Evolutionary conservation across 2,113 vertebrate species (phyloP).

Genomic region (Mormoops blainvillei): DNA sequence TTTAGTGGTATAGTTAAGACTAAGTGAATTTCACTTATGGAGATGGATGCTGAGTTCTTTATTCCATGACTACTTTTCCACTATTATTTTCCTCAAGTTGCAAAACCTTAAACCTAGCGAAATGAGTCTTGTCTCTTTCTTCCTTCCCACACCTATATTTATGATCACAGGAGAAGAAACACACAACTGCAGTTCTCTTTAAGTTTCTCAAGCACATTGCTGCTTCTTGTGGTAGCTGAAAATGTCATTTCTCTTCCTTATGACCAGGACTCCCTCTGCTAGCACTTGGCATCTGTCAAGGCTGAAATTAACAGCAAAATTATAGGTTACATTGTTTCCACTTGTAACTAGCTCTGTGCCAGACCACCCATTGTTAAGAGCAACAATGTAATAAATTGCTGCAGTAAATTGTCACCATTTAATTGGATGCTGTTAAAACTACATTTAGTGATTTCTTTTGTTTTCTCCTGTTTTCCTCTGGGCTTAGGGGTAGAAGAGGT

Average conservation of each 20-base stretch:
- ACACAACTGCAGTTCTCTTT: background rate
- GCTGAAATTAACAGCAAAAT: background rate
- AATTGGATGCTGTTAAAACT: background rate
- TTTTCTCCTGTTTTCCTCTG: background rate
- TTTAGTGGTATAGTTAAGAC: background rate
- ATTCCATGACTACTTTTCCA: background rate
- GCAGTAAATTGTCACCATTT: background rate
- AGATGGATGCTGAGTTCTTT: background rate
- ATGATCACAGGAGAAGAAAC: background rate
- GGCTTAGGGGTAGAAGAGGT: background rate
- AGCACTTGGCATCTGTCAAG: background rate
- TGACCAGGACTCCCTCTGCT: background rate
- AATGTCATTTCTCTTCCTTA: background rate
- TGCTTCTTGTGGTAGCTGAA: background rate
- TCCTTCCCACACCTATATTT: background rate
- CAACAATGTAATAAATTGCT: conserved; percentile 22
- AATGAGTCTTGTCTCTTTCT: background rate
- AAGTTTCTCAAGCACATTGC: background rate
- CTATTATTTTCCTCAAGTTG: background rate
- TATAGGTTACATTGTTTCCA: background rate
- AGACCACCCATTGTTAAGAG: background rate
- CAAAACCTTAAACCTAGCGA: background rate
- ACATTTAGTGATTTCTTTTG: background rate
- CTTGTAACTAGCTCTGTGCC: background rate
- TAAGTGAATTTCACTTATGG: background rate